phyloP scores from a whole-genome alignment of 2,113 vertebrate genomes.

The Phaetusa simplex region DNA sequence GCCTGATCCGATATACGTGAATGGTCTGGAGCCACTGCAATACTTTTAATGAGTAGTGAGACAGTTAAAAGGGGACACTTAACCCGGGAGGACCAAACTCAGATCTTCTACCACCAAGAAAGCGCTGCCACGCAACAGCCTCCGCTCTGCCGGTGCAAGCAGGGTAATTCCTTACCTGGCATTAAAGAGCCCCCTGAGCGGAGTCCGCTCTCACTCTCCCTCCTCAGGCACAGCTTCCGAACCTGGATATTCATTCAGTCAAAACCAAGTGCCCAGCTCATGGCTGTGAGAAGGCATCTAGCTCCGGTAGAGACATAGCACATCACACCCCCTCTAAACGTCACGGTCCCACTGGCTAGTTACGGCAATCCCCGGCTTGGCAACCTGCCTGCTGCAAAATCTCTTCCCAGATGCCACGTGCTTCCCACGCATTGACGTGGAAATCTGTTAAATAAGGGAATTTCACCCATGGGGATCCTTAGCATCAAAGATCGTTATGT shows the following conservation, averaged over 20 bases:
- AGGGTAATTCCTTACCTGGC: background rate
- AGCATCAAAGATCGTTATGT: background rate
- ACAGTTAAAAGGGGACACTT: background rate
- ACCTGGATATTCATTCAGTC: background rate
- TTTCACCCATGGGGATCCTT: background rate
- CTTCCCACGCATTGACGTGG: background rate
- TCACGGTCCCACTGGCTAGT: background rate
- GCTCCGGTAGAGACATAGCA: background rate
- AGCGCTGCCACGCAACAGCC: background rate
- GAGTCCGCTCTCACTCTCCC: background rate
- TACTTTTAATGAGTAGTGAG: background rate
- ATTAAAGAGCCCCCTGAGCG: background rate
- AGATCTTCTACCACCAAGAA: background rate
- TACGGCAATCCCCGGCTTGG: background rate
- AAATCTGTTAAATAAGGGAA: background rate
- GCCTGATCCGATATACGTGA: rapidly evolving
- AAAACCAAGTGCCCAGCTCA: background rate
- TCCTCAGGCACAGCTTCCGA: background rate
- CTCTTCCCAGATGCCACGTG: background rate
- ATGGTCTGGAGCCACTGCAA: rapidly evolving
- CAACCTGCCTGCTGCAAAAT: background rate
- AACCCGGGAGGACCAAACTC: background rate
- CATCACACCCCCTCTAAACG: background rate
- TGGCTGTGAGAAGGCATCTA: background rate
- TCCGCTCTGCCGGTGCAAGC: background rate